Evolutionary conservation across 2,797 vertebrate genomes (phyloP).

Genomic region (Neosalanx taihuensis): DNA sequence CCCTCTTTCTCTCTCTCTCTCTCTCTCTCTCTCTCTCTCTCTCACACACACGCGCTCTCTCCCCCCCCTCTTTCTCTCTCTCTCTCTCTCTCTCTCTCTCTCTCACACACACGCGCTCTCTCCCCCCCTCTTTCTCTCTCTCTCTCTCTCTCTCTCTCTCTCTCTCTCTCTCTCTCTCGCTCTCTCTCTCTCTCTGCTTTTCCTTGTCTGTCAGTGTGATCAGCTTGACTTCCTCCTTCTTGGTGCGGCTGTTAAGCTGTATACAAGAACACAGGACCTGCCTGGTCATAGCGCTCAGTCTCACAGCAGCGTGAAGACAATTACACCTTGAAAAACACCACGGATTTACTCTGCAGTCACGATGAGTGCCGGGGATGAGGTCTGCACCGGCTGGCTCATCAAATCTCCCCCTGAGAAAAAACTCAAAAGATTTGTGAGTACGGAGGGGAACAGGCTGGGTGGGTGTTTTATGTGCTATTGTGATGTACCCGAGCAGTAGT

Average conservation of each 20-base stretch:
- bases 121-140: neutral
- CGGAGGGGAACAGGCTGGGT: slow-evolving; percentile 29
- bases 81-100: slow-evolving; percentile 15
- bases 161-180: slow-evolving; percentile 9
- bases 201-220: slow-evolving; percentile 65
- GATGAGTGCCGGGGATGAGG: slow-evolving; percentile 93
- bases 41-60: slow-evolving; percentile 23
- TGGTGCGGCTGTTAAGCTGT: slow-evolving; percentile 69
- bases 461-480: slow-evolving; percentile 47
- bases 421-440: slow-evolving; percentile 98
- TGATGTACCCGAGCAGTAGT: slow-evolving; percentile 25
- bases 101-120: neutral
- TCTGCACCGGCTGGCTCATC: slow-evolving; percentile 95
- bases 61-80: slow-evolving; percentile 1
- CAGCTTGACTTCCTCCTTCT: slow-evolving; percentile 88
- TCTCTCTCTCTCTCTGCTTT: slow-evolving; percentile 16
- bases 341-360: slow-evolving; percentile 69
- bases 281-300: slow-evolving; percentile 68
- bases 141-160: slow-evolving; percentile 19
- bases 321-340: slow-evolving; percentile 39
- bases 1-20: slow-evolving; percentile 6
- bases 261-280: slow-evolving; percentile 74
- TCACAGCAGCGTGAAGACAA: slow-evolving; percentile 41
- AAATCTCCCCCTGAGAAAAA: slow-evolving; percentile 98
- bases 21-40: slow-evolving; percentile 4